A percentile compares a stretch with the other conserved stretches of the same genome.
phyloP scores from a whole-genome alignment of 2,888 invertebrate genomes.

The Macroteleia sp. region DNA sequence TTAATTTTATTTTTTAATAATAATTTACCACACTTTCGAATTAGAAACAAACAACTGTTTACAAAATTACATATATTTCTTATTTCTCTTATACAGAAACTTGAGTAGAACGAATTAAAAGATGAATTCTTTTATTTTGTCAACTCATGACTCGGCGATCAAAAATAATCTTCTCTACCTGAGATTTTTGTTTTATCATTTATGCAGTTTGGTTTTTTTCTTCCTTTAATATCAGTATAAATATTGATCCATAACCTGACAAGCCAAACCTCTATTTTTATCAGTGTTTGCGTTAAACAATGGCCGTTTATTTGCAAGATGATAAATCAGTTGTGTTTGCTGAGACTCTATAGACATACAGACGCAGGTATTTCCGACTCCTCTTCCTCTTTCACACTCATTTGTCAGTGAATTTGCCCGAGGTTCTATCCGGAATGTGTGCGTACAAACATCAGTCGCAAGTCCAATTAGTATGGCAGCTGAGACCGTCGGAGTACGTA shows the following conservation, averaged over 20 bases:
- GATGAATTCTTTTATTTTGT: no score
- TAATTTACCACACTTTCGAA: no score
- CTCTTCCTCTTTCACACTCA: conserved; percentile 58
- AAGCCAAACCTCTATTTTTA: neutral
- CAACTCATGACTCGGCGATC: no score
- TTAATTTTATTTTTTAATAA: no score
- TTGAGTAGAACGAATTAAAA: no score
- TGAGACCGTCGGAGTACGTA: conserved; percentile 57
- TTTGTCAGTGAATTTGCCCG: conserved; percentile 65
- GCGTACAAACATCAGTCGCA: conserved; percentile 61
- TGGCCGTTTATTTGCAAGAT: conserved; percentile 18
- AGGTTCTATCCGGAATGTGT: conserved; percentile 61
- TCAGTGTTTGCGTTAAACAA: neutral
- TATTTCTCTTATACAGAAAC: no score
- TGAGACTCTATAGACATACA: conserved; percentile 29
- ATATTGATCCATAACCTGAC: neutral
- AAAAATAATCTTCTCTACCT: no score
- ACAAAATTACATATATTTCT: no score
- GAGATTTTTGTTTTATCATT: no score
- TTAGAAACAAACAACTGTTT: no score
- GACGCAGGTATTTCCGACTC: conserved; percentile 45
- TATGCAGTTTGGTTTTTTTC: no score
- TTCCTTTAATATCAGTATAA: neutral
- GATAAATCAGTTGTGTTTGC: conserved; percentile 27
- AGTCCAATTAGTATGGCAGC: conserved; percentile 64